Conservation (phyloP, 2,797 vertebrate genomes). For the Aphelocoma californica region DNA sequence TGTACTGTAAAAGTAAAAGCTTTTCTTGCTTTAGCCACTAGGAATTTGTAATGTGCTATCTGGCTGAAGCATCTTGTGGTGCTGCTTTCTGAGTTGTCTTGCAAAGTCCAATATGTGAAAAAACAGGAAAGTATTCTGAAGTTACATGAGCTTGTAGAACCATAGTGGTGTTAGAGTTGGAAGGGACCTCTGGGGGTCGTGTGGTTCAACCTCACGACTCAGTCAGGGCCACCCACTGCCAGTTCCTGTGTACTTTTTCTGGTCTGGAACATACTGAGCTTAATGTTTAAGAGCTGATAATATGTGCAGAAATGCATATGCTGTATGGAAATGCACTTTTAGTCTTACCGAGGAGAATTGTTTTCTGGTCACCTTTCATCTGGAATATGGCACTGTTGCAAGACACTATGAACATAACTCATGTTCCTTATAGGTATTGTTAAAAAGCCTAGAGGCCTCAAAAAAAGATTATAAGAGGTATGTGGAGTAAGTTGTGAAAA, state of each 20-base stretch:
- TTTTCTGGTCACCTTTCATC: background rate
- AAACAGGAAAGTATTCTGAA: background rate
- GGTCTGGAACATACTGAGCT: background rate
- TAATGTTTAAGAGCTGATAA: background rate
- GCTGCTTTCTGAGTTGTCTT: background rate
- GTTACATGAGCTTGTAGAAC: background rate
- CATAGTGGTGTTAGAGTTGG: background rate
- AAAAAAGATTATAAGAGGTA: background rate
- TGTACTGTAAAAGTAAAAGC: background rate
- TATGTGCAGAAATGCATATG: background rate
- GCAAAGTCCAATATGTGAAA: background rate
- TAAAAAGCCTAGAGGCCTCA: background rate
- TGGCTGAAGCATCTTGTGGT: background rate
- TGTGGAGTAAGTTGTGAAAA: background rate
- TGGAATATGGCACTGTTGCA: background rate
- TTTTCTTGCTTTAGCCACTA: background rate
- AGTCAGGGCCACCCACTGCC: background rate
- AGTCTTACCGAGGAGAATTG: background rate
- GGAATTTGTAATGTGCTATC: background rate
- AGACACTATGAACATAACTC: background rate
- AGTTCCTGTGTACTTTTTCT: background rate
- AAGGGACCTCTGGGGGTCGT: background rate
- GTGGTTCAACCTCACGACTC: background rate
- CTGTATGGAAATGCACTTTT: background rate
- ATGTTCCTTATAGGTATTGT: background rate